Conservation (phyloP, 1,140 invertebrate species). For the Bombyx mori region DNA sequence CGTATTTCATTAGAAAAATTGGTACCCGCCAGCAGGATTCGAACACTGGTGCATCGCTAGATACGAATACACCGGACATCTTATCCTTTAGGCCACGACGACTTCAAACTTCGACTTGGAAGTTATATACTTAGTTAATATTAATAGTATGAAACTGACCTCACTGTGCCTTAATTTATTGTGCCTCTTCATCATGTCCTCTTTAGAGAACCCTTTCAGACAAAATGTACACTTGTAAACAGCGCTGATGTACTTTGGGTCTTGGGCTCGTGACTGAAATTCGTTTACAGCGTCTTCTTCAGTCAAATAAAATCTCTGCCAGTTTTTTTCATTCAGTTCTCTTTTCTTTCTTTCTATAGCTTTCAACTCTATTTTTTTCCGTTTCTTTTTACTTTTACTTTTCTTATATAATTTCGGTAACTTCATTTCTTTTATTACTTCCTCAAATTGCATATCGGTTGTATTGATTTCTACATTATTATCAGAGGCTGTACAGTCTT, state of each 20-base stretch:
- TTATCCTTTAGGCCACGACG: too few relatives aligned
- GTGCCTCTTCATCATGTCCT: slow-evolving; percentile 44
- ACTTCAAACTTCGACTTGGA: too few relatives aligned
- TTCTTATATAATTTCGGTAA: slow-evolving; percentile 1
- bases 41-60: too few relatives aligned
- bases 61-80: too few relatives aligned
- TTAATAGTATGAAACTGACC: slow-evolving; percentile 18
- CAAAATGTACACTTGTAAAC: slow-evolving; percentile 42
- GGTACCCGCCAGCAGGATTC: too few relatives aligned
- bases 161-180: slow-evolving; percentile 36
- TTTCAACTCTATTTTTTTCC: slow-evolving; percentile 8
- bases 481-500: too few relatives aligned
- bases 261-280: slow-evolving; percentile 27
- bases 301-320: slow-evolving; percentile 34
- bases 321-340: slow-evolving; percentile 29
- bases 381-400: not conserved
- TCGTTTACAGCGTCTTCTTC: slow-evolving; percentile 46
- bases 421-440: slow-evolving; percentile 2
- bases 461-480: too few relatives aligned
- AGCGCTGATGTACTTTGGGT: slow-evolving; percentile 32
- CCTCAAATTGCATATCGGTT: too few relatives aligned
- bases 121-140: too few relatives aligned
- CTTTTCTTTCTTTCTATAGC: slow-evolving; percentile 3
- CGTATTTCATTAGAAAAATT: too few relatives aligned
- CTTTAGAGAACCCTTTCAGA: slow-evolving; percentile 48